Base-by-base conservation (phyloP, 2,113 vertebrate species). In the Colistium nudipinnis region DNA sequence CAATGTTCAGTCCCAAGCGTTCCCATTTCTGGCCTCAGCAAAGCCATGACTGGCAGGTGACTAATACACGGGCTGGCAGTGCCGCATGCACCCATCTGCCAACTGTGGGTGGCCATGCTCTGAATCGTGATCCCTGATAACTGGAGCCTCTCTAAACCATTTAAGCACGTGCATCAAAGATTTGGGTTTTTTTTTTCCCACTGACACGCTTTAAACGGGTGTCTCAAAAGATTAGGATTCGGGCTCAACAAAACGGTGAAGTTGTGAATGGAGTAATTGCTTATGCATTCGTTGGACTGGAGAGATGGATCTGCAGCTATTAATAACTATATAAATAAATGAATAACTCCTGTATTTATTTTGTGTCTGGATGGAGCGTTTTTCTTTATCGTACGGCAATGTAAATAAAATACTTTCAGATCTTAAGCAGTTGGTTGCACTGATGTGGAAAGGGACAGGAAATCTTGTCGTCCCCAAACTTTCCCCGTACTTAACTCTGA, bases 11-110 rank as follows among this genome's bases (percentile, higher is more conserved):
- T 44, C 25, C 66, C 41, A 8, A 33, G 73, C 33, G 39, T 74
- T 48, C 65, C 12, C 3, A 4, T 69, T 49, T 69, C 65, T 86
- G 80, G 77, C 73, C 24, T 17, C 3, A 31, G 47, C 66, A 66
- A 83, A 82, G 74, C 3, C 36, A 70, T 87, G 82, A 86, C 77
- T 78, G 81, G 74, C 83, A 83, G 82, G 81, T 88, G 85, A 89
- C 84, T 86, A 87, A 88, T 75, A 74, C 77, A 75, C 76, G 67
- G 64, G 71, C 74, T 87, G 87, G 85, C 78, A 88, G 31, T n/a
- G 35, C 55, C n/a, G 16, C 69, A 62, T 24, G 61, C 56, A 53
- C 54, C 79, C 75, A 80, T 85, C 75, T 82, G 83, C 81, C 73
- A 80, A 80, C 59, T 57, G 78, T 85, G 81, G 82, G 68, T 49